Conservation (phyloP, 2,797 vertebrate species). For the Champsocephalus esox region DNA sequence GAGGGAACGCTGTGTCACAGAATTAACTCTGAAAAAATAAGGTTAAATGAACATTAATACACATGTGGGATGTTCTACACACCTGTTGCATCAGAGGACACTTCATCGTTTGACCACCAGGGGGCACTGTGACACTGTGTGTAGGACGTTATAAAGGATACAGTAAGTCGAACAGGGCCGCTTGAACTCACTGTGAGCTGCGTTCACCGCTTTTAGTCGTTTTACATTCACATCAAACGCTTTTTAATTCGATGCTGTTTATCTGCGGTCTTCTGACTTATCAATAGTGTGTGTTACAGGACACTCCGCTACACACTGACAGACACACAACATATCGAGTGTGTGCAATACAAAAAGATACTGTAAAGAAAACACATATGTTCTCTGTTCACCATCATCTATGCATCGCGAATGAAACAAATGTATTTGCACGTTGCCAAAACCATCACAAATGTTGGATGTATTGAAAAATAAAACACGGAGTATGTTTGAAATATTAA, state of each 20-base stretch:
- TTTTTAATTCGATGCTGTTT: no score
- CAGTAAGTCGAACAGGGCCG: background rate
- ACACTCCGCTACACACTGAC: background rate
- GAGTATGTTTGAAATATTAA: conserved; percentile 5
- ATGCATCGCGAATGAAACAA: conserved; percentile 36
- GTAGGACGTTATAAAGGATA: background rate
- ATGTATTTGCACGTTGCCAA: conserved; percentile 58
- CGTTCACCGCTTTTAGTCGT: background rate
- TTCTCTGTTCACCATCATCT: conserved; percentile 23
- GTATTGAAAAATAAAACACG: background rate
- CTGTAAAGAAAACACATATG: background rate
- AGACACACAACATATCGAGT: background rate
- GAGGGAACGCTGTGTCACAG: background rate
- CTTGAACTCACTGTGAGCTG: background rate
- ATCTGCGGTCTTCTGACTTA: background rate
- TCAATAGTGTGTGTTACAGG: background rate
- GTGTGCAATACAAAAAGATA: conserved; percentile 17
- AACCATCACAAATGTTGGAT: conserved; percentile 14
- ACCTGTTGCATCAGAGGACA: conserved; percentile 6
- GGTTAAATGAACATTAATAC: background rate
- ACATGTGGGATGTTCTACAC: conserved; percentile 2
- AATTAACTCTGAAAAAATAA: background rate
- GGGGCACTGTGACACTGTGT: conserved; percentile 46
- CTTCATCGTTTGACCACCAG: conserved; percentile 54
- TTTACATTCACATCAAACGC: no score